Percentiles rank a stretch among this genome's conserved stretches.
Evolutionary conservation across 1,140 invertebrate species (phyloP).

Genomic region (Hermetia illucens): DNA sequence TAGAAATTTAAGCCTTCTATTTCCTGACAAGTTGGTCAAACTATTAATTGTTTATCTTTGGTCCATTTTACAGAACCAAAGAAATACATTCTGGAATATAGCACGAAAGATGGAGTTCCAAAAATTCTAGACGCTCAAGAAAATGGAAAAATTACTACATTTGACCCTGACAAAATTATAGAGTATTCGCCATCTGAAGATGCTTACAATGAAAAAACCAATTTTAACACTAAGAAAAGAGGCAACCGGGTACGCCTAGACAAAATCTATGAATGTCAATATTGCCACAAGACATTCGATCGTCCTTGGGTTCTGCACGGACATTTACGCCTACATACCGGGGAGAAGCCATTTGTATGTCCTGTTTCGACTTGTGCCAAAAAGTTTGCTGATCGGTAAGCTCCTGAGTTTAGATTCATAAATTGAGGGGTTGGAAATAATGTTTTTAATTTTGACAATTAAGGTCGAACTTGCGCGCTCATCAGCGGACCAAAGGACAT

Average conservation of each 20-base stretch:
- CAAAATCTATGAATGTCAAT: constrained; percentile 34
- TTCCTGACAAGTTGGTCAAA: too few relatives aligned
- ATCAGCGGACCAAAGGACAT: constrained; percentile 52
- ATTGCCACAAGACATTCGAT: constrained; percentile 40
- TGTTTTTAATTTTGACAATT: constrained; percentile 6
- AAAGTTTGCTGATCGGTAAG: constrained; percentile 57
- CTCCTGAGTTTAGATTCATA: neutral
- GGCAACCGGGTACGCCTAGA: too few relatives aligned
- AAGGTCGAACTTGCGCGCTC: constrained; percentile 54
- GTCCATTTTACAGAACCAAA: neutral
- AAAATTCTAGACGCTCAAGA: neutral
- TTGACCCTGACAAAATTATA: neutral
- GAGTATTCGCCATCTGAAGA: neutral
- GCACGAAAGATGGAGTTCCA: neutral
- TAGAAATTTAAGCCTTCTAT: too few relatives aligned
- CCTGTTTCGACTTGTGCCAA: constrained; percentile 44
- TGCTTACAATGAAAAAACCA: neutral
- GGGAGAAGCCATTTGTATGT: constrained; percentile 52
- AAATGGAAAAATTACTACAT: neutral
- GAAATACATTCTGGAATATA: neutral
- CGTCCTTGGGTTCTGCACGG: constrained; percentile 56
- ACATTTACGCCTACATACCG: constrained; percentile 49
- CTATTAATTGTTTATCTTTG: too few relatives aligned
- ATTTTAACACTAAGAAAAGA: too few relatives aligned
- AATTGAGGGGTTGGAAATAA: neutral